These are phyloP conservation scores for Drosophila repletoides DNA, from an alignment of 1,140 invertebrate species.

Conservation along the genomic window DNA sequence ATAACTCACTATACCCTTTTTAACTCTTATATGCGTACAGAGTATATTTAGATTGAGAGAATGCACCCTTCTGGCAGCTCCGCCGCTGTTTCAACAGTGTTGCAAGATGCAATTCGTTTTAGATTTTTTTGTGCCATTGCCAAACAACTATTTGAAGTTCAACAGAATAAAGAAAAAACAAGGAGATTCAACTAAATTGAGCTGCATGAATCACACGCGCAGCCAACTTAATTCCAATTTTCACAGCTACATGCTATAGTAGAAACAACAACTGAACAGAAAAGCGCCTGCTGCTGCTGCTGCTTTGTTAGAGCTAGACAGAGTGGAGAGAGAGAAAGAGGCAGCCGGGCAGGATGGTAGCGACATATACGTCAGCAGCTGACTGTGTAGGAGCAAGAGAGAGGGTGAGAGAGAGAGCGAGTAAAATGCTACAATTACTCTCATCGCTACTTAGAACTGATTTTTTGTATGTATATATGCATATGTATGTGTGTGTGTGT, in stretches of 20 bases:
- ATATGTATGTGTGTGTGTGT: constrained; percentile 12
- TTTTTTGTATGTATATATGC: constrained; percentile 35
- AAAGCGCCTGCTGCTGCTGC: constrained; percentile 45
- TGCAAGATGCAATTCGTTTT: constrained; percentile 51
- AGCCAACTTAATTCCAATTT: constrained; percentile 57
- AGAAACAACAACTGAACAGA: constrained; percentile 28
- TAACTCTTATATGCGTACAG: background rate
- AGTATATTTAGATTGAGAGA: background rate
- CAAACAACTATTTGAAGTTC: constrained; percentile 63
- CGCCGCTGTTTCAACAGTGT: constrained; percentile 29
- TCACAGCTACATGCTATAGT: constrained; percentile 54
- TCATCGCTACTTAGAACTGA: constrained; percentile 47
- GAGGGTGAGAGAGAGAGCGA: constrained; percentile 10
- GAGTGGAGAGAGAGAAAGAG: background rate
- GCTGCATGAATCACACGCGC: constrained; percentile 60
- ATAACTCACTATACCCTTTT: too few species aligned
- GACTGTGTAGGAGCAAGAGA: constrained; percentile 9
- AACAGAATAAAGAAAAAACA: constrained; percentile 24
- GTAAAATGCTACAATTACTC: constrained; percentile 48
- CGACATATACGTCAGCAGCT: constrained; percentile 40
- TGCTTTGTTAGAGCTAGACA: constrained; percentile 5
- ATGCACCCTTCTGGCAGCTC: constrained; percentile 2
- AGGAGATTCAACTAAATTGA: constrained; percentile 19
- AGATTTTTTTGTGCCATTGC: constrained; percentile 50
- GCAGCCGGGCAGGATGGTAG: constrained; percentile 18